Conservation (phyloP, 2,113 vertebrate genomes). For the Antennarius striatus region DNA sequence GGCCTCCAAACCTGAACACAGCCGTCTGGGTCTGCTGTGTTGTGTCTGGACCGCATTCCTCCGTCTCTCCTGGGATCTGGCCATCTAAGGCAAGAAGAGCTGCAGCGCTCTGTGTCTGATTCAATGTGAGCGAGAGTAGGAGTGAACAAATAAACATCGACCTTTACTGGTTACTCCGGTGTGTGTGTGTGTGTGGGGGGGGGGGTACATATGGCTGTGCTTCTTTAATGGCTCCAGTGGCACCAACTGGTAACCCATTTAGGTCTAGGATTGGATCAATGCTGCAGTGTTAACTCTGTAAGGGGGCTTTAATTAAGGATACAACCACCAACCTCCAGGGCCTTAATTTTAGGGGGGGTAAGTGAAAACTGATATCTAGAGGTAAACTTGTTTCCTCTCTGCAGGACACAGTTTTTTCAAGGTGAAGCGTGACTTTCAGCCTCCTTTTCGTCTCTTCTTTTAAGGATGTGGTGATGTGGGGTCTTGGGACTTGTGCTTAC, state of each 20-base stretch:
- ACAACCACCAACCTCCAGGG: conserved; percentile 3
- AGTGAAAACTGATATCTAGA: conserved; percentile 9
- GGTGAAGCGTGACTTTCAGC: background rate
- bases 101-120: conserved; percentile 59
- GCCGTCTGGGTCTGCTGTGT: conserved; percentile 36
- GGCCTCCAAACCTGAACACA: conserved; percentile 10
- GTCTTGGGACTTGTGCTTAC: conserved; percentile 12
- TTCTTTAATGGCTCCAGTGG: conserved; percentile 36
- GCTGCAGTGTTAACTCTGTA: conserved; percentile 20
- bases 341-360: background rate
- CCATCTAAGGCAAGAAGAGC: conserved; percentile 77
- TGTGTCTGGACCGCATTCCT: conserved; percentile 78
- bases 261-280: conserved; percentile 21
- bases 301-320: conserved; percentile 1
- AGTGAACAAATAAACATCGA: conserved; percentile 75
- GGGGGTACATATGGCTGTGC: conserved; percentile 47
- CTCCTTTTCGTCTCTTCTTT: background rate
- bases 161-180: conserved; percentile 62
- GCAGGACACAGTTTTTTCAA: background rate
- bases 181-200: no score
- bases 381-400: background rate
- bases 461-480: conserved; percentile 11
- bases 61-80: conserved; percentile 66
- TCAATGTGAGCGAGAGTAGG: conserved; percentile 57
- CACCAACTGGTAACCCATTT: conserved; percentile 65